These are phyloP conservation scores for Thamnophis sirtalis DNA, from an alignment of 2,113 vertebrate genomes.

Conservation along the genomic window DNA sequence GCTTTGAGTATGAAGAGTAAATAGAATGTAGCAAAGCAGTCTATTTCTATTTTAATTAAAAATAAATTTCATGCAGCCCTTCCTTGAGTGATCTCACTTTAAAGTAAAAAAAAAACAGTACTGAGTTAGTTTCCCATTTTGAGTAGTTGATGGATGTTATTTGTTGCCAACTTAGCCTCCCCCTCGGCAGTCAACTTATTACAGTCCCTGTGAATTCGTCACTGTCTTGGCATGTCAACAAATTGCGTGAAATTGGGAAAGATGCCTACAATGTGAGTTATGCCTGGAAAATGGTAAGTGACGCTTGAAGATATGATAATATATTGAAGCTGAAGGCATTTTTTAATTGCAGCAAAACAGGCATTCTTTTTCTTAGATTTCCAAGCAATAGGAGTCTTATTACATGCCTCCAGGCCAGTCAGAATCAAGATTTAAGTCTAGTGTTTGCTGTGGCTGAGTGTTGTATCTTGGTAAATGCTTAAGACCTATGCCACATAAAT, in stretches of 20 bases:
- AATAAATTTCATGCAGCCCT: neutral
- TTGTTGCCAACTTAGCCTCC: slow-evolving; percentile 77
- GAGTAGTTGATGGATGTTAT: slow-evolving; percentile 49
- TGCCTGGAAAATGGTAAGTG: slow-evolving; percentile 95
- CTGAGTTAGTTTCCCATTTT: slow-evolving; percentile 30
- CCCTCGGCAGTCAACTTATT: slow-evolving; percentile 95
- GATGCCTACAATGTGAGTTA: slow-evolving; percentile 97
- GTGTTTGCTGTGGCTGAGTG: neutral
- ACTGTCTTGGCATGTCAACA: slow-evolving; percentile 94
- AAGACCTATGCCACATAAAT: neutral
- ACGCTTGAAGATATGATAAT: neutral
- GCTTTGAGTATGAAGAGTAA: neutral
- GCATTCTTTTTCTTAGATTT: neutral
- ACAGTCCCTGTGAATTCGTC: slow-evolving; percentile 93
- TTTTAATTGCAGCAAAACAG: slow-evolving; percentile 7
- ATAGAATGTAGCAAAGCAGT: neutral
- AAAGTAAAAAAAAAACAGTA: neutral
- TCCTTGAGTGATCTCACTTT: neutral
- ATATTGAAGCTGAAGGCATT: neutral
- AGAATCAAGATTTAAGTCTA: neutral
- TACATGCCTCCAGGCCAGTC: neutral
- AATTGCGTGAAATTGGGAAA: slow-evolving; percentile 84
- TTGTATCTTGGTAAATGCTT: neutral
- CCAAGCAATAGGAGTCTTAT: neutral
- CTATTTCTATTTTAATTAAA: slow-evolving; percentile 1